Percentiles rank a stretch among this genome's conserved stretches.
Conservation (phyloP, 2,888 invertebrate genomes). For the Drosophila kokeensis region DNA sequence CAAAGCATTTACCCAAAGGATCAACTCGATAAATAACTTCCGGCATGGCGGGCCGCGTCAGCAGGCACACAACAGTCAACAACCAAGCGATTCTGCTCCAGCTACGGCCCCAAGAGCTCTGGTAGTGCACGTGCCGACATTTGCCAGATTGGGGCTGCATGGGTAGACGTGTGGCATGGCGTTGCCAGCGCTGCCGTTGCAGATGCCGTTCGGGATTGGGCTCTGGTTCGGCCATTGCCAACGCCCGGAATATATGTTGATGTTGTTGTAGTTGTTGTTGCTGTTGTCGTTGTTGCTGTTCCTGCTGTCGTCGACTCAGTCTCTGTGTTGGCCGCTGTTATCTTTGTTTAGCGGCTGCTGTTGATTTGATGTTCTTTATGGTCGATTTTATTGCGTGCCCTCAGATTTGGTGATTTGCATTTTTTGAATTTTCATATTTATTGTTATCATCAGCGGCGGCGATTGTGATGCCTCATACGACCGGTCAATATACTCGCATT, state of each 20-base stretch:
- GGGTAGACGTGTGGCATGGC: constrained; percentile 14
- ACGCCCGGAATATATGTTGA: constrained; percentile 45
- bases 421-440: constrained; percentile 70
- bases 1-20: constrained; percentile 84
- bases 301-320: constrained; percentile 30
- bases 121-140: constrained; percentile 71
- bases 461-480: constrained; percentile 40
- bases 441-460: constrained; percentile 57
- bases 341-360: constrained; percentile 54
- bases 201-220: constrained; percentile 57
- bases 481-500: constrained; percentile 48
- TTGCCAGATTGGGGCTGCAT: constrained; percentile 35
- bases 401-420: constrained; percentile 69
- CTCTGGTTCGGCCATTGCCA: constrained; percentile 56
- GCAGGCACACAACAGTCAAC: constrained; percentile 78
- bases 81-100: constrained; percentile 73
- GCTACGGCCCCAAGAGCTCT: constrained; percentile 44
- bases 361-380: constrained; percentile 70
- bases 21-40: constrained; percentile 85
- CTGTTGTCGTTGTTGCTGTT: constrained; percentile 29
- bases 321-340: constrained; percentile 41
- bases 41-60: constrained; percentile 82
- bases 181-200: constrained; percentile 40
- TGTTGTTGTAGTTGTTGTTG: constrained; percentile 30
- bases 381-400: constrained; percentile 62